Evolutionary conservation across 2,113 vertebrate species (phyloP).

Genomic region (Dicentrarchus labrax): DNA sequence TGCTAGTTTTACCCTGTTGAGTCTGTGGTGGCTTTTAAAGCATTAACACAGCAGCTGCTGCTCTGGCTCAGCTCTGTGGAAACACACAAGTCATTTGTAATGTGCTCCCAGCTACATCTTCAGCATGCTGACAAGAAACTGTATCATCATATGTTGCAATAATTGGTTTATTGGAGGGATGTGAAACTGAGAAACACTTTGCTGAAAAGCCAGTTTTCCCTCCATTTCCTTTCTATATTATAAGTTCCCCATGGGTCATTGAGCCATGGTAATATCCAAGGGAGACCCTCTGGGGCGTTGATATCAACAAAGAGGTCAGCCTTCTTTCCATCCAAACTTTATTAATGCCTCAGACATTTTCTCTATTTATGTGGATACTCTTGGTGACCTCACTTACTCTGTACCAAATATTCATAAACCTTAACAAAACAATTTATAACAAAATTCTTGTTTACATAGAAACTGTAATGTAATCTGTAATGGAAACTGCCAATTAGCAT

Average conservation of each 20-base stretch:
- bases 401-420: no score
- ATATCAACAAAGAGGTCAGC: no score
- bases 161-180: background rate
- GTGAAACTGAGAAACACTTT: background rate
- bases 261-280: background rate
- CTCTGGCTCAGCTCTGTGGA: slow-evolving; percentile 10
- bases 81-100: background rate
- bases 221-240: background rate
- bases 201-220: background rate
- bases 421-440: no score
- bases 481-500: no score
- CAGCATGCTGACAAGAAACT: no score
- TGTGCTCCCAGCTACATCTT: background rate
- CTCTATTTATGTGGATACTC: background rate
- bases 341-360: background rate
- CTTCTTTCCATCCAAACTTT: background rate
- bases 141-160: no score
- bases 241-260: background rate
- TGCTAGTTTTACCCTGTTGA: background rate
- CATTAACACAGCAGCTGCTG: slow-evolving; percentile 1
- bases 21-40: background rate
- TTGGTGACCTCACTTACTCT: no score
- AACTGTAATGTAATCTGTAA: no score
- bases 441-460: no score
- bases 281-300: no score